Evolutionary conservation across 2,797 vertebrate species (phyloP).

Genomic region (Anguilla obscura): DNA sequence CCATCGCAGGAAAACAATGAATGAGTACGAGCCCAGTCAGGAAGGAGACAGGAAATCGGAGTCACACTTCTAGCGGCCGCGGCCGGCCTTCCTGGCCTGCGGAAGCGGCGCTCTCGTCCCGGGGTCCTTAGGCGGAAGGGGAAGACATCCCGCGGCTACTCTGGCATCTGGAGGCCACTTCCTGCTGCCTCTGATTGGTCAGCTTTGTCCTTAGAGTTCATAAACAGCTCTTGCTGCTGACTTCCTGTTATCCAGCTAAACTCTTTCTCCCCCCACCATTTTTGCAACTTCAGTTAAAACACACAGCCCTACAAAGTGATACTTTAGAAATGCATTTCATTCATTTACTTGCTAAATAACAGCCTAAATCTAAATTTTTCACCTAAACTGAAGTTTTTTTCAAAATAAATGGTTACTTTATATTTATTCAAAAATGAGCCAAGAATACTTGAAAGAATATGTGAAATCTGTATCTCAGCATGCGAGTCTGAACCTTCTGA

Average conservation of each 20-base stretch:
- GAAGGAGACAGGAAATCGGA: conserved; percentile 81
- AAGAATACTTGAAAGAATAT: not conserved
- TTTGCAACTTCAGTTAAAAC: not conserved
- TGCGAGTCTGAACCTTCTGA: not conserved
- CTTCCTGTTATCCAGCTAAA: not conserved
- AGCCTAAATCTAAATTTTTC: no score
- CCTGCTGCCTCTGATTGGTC: not conserved
- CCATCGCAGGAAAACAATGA: not conserved
- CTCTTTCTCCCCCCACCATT: not conserved
- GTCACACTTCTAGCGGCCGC: conserved; percentile 77
- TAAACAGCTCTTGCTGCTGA: not conserved
- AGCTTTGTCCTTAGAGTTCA: not conserved
- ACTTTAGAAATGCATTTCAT: no score
- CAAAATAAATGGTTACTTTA: not conserved
- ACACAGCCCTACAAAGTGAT: not conserved
- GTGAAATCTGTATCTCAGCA: not conserved
- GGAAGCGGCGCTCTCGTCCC: conserved; percentile 29
- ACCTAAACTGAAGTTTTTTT: no score
- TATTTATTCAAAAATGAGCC: not conserved
- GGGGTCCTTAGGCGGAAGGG: not conserved
- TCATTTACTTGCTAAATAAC: no score
- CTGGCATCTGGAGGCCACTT: not conserved
- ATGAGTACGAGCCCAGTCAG: conserved; percentile 52
- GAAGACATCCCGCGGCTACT: not conserved
- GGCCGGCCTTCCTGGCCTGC: conserved; percentile 69